phyloP scores from a whole-genome alignment of 2,888 invertebrate genomes.

The Dorcus hopei region DNA sequence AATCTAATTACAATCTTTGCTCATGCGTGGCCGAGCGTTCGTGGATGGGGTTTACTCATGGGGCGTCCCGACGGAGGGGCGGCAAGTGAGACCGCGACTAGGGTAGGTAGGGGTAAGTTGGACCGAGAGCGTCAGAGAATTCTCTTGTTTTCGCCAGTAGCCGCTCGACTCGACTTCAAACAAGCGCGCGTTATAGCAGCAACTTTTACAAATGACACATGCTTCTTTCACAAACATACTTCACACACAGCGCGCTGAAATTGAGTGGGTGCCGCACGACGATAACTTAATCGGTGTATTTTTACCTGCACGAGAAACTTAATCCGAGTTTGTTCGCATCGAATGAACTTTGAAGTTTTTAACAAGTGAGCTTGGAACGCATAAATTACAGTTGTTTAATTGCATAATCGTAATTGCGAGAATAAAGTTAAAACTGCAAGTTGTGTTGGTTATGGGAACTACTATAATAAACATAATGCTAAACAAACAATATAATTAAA shows the following conservation, averaged over 20 bases:
- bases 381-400: too few species aligned
- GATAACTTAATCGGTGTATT: too few species aligned
- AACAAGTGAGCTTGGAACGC: too few species aligned
- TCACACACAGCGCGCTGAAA: conserved; percentile 10
- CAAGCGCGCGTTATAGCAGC: neutral
- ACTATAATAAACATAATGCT: too few species aligned
- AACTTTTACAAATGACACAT: conserved; percentile 5
- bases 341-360: too few species aligned
- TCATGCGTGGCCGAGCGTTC: conserved; percentile 49
- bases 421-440: too few species aligned
- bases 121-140: conserved; percentile 16
- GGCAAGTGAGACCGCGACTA: conserved; percentile 37
- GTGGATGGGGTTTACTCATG: conserved; percentile 43
- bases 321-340: too few species aligned
- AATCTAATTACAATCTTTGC: conserved; percentile 55
- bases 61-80: conserved; percentile 39
- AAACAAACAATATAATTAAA: neutral
- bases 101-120: conserved; percentile 48
- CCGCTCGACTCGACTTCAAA: conserved; percentile 20
- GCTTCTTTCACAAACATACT: conserved; percentile 23
- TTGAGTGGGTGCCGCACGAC: too few species aligned
- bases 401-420: too few species aligned
- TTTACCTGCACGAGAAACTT: too few species aligned
- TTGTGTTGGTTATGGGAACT: too few species aligned
- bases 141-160: conserved; percentile 31